These are phyloP conservation scores for Tinamus guttatus DNA, from an alignment of 2,113 vertebrate genomes.

Conservation along the genomic window DNA sequence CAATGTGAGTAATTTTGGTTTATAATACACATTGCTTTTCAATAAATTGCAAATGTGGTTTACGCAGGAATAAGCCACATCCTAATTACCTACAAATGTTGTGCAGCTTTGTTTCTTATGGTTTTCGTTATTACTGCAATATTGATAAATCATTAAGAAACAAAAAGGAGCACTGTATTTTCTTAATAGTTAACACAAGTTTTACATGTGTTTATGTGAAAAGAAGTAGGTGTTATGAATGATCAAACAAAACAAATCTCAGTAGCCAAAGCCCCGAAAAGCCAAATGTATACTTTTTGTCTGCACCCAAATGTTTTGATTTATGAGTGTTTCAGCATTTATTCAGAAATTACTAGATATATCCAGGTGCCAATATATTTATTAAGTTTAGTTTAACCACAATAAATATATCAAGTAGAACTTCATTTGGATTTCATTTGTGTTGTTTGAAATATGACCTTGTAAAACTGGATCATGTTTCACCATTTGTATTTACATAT, in stretches of 20 bases:
- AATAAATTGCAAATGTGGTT: constrained; percentile 58
- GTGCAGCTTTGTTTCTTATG: constrained; percentile 17
- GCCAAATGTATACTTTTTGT: not conserved
- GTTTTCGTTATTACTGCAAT: constrained; percentile 13
- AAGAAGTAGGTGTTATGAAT: constrained; percentile 15
- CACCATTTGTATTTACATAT: constrained; percentile 41
- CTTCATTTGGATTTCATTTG: constrained; percentile 19
- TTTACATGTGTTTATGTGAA: constrained; percentile 20
- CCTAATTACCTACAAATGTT: constrained; percentile 55
- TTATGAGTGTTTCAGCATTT: constrained; percentile 1
- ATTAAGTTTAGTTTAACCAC: constrained; percentile 28
- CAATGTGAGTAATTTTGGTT: constrained; percentile 40
- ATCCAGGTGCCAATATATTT: constrained; percentile 14
- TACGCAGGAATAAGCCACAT: constrained; percentile 51
- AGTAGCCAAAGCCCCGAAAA: not conserved
- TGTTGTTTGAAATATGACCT: constrained; percentile 32
- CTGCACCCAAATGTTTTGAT: not conserved
- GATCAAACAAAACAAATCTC: constrained; percentile 47
- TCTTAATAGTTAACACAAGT: constrained; percentile 21
- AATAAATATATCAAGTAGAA: not conserved
- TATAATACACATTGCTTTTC: constrained; percentile 46
- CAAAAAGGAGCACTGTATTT: not conserved
- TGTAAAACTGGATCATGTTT: constrained; percentile 17
- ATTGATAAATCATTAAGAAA: constrained; percentile 65
- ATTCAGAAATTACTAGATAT: not conserved